Evolutionary conservation across 1,140 invertebrate species (phyloP).

Genomic region (Hyposmocoma kahamanoa): DNA sequence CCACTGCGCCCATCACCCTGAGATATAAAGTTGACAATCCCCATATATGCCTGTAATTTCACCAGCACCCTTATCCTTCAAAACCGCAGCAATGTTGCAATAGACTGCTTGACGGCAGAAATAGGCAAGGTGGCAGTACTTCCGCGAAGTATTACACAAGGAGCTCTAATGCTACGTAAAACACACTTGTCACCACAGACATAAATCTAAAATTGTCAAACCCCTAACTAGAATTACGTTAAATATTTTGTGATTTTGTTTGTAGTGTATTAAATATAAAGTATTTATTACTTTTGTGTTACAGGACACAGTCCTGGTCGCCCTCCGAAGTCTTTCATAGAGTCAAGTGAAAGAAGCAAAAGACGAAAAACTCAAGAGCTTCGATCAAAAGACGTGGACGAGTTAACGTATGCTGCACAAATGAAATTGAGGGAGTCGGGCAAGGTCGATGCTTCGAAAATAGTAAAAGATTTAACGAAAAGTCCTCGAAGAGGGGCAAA

Average conservation of each 20-base stretch:
- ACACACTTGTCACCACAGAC: neutral
- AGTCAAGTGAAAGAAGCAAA: conserved; percentile 22
- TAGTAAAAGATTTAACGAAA: conserved; percentile 13
- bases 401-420: conserved; percentile 23
- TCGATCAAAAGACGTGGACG: conserved; percentile 12
- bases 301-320: conserved; percentile 9
- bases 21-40: too few relatives aligned
- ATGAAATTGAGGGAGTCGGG: conserved; percentile 16
- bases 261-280: neutral
- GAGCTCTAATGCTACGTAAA: neutral
- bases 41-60: too few relatives aligned
- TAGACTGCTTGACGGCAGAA: too few relatives aligned
- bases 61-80: too few relatives aligned
- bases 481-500: conserved; percentile 16
- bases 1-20: too few relatives aligned
- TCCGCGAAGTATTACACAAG: too few relatives aligned
- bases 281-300: neutral
- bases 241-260: too few relatives aligned
- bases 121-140: too few relatives aligned
- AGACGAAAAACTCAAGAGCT: conserved; percentile 30
- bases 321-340: conserved; percentile 12
- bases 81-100: too few relatives aligned
- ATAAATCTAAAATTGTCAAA: neutral
- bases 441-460: conserved; percentile 14
- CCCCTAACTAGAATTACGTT: neutral